Evolutionary conservation across 1,140 invertebrate species (phyloP).

Genomic region (Gryllus bimaculatus): DNA sequence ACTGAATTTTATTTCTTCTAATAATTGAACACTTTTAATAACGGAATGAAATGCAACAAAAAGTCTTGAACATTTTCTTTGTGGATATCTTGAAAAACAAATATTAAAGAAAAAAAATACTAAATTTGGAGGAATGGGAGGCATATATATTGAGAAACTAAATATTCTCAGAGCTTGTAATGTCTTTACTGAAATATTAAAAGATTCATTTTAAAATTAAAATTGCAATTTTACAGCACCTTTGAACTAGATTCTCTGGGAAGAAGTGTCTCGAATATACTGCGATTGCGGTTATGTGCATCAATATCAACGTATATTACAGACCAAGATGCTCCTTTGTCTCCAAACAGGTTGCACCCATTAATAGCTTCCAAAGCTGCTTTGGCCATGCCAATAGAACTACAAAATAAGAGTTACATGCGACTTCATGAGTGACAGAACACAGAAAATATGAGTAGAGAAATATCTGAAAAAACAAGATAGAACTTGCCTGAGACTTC

Average conservation of each 20-base stretch:
- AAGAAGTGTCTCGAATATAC: slow-evolving; percentile 96
- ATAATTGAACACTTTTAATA: too few species aligned
- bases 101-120: too few species aligned
- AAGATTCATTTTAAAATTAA: too few species aligned
- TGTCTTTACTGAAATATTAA: too few species aligned
- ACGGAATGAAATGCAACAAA: too few species aligned
- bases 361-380: slow-evolving; percentile 97
- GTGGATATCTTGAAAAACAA: too few species aligned
- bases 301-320: slow-evolving; percentile 99
- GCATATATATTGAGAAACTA: too few species aligned
- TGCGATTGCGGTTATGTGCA: slow-evolving; percentile 96
- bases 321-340: slow-evolving; percentile 94
- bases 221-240: slow-evolving; percentile 39
- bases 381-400: slow-evolving; percentile 86
- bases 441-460: not conserved
- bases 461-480: slow-evolving; percentile 14
- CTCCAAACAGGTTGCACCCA: slow-evolving; percentile 96
- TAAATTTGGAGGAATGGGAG: too few species aligned
- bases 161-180: too few species aligned
- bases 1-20: too few species aligned
- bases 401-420: slow-evolving; percentile 28
- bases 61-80: too few species aligned
- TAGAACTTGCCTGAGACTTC: not conserved
- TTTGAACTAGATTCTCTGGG: slow-evolving; percentile 98
- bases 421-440: not conserved